Conservation (phyloP, 2,888 invertebrate species). For the Atrina japonica region DNA sequence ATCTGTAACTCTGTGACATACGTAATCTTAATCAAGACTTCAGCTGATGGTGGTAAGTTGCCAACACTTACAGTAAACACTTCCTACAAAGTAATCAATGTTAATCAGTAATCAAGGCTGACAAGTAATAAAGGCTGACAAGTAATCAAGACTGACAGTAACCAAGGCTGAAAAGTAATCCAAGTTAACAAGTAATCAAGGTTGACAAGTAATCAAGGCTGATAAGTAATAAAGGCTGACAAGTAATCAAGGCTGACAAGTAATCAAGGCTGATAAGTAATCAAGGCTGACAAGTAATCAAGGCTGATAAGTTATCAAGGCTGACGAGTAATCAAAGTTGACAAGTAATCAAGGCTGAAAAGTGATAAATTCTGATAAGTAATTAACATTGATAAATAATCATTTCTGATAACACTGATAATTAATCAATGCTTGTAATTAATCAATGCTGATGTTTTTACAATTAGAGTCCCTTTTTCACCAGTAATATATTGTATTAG, state of each 20-base stretch:
- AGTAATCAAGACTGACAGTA: constrained; percentile 81
- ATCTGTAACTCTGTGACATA: constrained; percentile 80
- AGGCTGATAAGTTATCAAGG: too few species aligned
- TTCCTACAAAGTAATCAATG: constrained; percentile 69
- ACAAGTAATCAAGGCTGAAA: too few species aligned
- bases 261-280: constrained; percentile 81
- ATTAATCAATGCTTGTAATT: too few species aligned
- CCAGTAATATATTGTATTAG: too few species aligned
- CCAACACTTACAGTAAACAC: constrained; percentile 81
- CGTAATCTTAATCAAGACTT: constrained; percentile 80
- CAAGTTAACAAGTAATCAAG: constrained; percentile 70
- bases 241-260: constrained; percentile 79
- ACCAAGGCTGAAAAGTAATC: constrained; percentile 81
- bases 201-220: too few species aligned
- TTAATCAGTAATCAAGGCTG: too few species aligned
- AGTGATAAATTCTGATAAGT: too few species aligned
- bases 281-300: constrained; percentile 73
- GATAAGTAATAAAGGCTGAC: background rate
- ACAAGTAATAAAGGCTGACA: constrained; percentile 1
- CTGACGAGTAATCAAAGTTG: too few species aligned
- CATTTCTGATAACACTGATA: too few species aligned
- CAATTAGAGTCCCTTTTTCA: too few species aligned
- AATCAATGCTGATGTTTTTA: too few species aligned
- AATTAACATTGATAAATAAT: too few species aligned
- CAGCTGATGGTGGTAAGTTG: constrained; percentile 78